Percentiles rank a stretch among this genome's conserved stretches.
phyloP scores from a whole-genome alignment of 2,113 vertebrate genomes.

The Dasypus novemcinctus region DNA sequence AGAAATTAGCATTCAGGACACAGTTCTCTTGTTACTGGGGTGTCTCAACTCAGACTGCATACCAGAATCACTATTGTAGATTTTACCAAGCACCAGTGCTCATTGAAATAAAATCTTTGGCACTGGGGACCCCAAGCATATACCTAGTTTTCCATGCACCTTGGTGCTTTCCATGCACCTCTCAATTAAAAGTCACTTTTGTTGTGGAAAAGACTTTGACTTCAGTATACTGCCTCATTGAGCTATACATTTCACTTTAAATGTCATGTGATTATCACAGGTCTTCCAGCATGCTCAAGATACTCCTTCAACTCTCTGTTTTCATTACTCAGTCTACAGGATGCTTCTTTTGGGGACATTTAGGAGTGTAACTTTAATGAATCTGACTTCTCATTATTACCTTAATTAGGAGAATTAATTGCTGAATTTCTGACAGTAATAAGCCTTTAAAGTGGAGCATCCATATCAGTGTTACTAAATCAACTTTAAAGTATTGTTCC shows the following conservation, averaged over 20 bases:
- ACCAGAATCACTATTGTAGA: not conserved
- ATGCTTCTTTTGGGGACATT: not conserved
- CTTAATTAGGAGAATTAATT: slow-evolving; percentile 16
- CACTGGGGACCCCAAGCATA: not conserved
- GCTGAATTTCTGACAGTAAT: slow-evolving; percentile 5
- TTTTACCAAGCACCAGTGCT: not conserved
- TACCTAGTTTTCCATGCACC: not conserved
- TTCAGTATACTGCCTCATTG: not conserved
- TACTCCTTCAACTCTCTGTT: not conserved
- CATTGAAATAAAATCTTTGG: not conserved
- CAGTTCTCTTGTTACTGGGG: not conserved
- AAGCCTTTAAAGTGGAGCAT: not conserved
- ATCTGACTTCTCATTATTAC: not conserved
- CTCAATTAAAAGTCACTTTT: not conserved
- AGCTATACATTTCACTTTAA: not conserved
- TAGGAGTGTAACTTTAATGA: not conserved
- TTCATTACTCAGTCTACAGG: not conserved
- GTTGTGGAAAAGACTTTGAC: not conserved
- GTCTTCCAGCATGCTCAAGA: not conserved
- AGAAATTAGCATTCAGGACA: not conserved
- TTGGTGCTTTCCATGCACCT: not conserved
- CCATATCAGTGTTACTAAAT: slow-evolving; percentile 26
- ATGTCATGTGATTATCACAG: not conserved
- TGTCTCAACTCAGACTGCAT: not conserved
- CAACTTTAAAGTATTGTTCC: not conserved